Evolutionary conservation across 2,797 vertebrate species (phyloP), one percentile per base, ranked within the genome.

Genomic region (Dipus sagitta): DNA sequence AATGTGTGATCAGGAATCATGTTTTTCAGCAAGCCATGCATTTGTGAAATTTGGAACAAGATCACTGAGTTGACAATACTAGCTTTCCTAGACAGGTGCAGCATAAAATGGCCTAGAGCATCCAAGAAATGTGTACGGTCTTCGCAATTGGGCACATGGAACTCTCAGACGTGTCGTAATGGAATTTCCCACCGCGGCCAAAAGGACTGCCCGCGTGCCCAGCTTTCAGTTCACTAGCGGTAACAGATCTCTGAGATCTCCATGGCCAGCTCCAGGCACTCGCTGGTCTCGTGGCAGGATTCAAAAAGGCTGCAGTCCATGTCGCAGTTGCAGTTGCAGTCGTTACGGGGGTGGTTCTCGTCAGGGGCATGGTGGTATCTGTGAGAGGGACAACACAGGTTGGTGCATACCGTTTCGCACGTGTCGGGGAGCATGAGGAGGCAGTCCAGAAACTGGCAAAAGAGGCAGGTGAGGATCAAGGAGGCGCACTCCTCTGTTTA

Each of bases 191-290:
- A 65, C 14, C 1, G 74, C 20, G 80, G 85, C 30, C 92, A 28
- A 52, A 32, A 54, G 83, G 92, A 80, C 95, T 64, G 32, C 75
- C 0, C 10, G 81, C 32, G 52, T 34, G 20, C 32, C 77, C 20
- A 89, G 32, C 3, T 2, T 85, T 77, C 92, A n/a, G 86, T 60
- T 64, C 28, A 1, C 97, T 98, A 99, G 85, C 98, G 99, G 88
- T 99, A 99, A 93, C 99, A 99, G 96, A 99, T 97, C 98, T 99
- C 99, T 0, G 99, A 99, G 85, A 99, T 98, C 98, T 99, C 99
- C 99, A 99, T 99, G 83, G 99, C 99, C 75, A 99, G 97, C 97
- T 99, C 99, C 96, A 99, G 97, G 91, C 99, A 99, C 90, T 99
- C 99, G 0, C 98, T 98, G 6, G 98, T 98, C 97, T 99, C 99